phyloP scores from a whole-genome alignment of 2,888 invertebrate genomes.

The Thereva unica region DNA sequence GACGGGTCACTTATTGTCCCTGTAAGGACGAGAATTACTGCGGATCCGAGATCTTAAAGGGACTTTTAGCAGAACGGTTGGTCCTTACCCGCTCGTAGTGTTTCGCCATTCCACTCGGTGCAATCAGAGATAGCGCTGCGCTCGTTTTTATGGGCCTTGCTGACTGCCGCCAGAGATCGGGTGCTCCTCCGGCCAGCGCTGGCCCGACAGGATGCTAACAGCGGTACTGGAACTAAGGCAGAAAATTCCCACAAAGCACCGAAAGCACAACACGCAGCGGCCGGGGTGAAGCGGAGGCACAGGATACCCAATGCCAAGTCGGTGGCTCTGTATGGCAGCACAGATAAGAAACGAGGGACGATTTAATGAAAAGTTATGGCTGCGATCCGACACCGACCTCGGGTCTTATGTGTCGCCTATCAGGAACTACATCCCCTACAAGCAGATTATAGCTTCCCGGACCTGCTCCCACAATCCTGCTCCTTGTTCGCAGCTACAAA shows the following conservation, averaged over 20 bases:
- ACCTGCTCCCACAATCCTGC: conserved; percentile 1
- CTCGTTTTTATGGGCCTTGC: conserved; percentile 6
- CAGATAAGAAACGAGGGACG: conserved; percentile 32
- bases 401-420: background rate
- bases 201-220: background rate
- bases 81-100: background rate
- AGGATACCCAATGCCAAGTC: conserved; percentile 26
- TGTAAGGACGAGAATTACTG: background rate
- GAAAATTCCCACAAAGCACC: background rate
- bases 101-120: background rate
- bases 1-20: conserved; percentile 1
- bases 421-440: conserved; percentile 3
- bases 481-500: conserved; percentile 6
- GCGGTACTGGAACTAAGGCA: background rate
- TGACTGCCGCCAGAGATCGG: background rate
- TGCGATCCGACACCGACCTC: conserved; percentile 16
- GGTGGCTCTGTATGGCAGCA: conserved; percentile 17
- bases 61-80: background rate
- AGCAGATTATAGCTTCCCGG: conserved; percentile 12
- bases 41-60: conserved; percentile 6
- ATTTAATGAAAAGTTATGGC: conserved; percentile 33
- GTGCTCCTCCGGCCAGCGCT: background rate
- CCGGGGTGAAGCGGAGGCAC: background rate
- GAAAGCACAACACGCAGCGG: conserved; percentile 3
- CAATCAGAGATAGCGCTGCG: conserved; percentile 21